Evolutionary conservation across 2,888 invertebrate species (phyloP).

Genomic region (Sarcophaga carnaria): DNA sequence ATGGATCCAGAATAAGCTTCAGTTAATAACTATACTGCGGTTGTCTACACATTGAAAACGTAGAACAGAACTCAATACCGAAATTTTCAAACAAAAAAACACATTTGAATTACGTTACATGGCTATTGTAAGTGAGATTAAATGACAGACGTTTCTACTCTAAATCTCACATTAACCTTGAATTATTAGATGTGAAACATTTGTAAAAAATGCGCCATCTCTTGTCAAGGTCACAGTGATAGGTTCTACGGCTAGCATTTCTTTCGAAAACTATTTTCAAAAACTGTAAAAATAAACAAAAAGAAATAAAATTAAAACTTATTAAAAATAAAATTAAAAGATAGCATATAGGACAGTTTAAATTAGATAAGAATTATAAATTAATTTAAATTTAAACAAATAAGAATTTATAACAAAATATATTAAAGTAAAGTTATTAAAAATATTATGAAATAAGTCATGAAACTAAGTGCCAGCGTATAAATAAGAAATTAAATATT

Average conservation of each 20-base stretch:
- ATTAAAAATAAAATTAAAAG: no score
- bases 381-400: not conserved
- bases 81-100: not conserved
- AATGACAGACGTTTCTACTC: not conserved
- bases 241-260: not conserved
- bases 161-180: not conserved
- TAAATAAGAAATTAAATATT: not conserved
- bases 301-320: no score
- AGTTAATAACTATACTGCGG: not conserved
- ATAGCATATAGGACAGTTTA: no score
- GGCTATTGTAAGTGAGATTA: not conserved
- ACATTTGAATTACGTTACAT: not conserved
- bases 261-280: not conserved
- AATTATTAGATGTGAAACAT: not conserved
- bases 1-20: not conserved
- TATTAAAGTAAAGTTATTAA: not conserved
- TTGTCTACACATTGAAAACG: no score
- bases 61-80: not conserved
- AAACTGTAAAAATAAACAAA: no score
- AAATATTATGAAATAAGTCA: not conserved
- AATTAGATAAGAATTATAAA: no score
- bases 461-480: not conserved
- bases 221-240: not conserved
- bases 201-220: not conserved
- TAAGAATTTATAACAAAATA: not conserved